These are phyloP conservation scores for Pardalotus punctatus DNA, from an alignment of 2,113 vertebrate genomes.

Conservation along the genomic window DNA sequence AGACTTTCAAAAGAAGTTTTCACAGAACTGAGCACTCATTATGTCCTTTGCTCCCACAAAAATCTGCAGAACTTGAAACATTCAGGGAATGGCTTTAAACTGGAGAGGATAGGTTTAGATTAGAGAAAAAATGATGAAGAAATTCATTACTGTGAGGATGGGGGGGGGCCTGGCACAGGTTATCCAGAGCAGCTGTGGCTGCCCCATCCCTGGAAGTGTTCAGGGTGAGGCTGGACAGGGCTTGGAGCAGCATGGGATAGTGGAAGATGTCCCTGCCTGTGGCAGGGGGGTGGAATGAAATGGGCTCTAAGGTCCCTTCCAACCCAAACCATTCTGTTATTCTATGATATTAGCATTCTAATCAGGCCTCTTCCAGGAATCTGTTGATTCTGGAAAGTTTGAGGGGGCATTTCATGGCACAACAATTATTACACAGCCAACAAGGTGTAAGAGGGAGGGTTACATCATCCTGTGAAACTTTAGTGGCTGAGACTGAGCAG, in stretches of 20 bases:
- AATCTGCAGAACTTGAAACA: not conserved
- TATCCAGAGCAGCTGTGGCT: not conserved
- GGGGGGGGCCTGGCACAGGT: rapidly evolving
- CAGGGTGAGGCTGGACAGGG: rapidly evolving
- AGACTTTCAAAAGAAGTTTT: not conserved
- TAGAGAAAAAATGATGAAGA: not conserved
- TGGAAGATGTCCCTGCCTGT: not conserved
- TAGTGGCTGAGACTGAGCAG: not conserved
- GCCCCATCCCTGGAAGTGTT: not conserved
- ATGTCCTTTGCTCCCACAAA: not conserved
- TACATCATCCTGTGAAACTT: not conserved
- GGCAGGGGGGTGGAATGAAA: not conserved
- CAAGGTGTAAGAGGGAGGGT: not conserved
- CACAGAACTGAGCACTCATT: not conserved
- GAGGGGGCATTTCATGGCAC: not conserved
- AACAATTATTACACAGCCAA: not conserved
- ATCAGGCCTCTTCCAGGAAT: not conserved
- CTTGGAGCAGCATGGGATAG: not conserved
- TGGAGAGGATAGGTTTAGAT: not conserved
- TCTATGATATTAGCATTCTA: not conserved
- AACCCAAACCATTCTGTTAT: not conserved
- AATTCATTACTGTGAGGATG: not conserved
- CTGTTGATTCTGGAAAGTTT: not conserved
- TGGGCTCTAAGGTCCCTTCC: not conserved
- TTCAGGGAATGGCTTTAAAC: not conserved